phyloP scores from a whole-genome alignment of 2,797 vertebrate species.

The Acanthis flammea region DNA sequence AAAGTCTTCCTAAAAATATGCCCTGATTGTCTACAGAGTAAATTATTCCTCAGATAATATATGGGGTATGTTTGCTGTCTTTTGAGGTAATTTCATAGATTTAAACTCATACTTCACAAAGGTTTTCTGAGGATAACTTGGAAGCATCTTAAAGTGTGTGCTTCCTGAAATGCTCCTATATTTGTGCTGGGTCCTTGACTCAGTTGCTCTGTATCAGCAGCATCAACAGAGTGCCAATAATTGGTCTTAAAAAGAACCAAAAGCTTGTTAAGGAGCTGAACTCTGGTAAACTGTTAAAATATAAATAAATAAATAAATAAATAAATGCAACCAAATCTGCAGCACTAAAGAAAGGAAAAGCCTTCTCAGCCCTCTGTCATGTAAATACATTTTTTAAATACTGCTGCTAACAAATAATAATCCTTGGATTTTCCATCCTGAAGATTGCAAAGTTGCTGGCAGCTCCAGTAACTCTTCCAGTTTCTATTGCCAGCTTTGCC shows the following conservation, averaged over 20 bases:
- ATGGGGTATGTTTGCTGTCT: neutral
- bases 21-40: neutral
- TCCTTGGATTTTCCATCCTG: neutral
- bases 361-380: neutral
- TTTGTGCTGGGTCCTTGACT: neutral
- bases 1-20: neutral
- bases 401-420: slow-evolving; percentile 12
- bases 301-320: too few relatives aligned
- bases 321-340: neutral
- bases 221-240: neutral
- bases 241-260: neutral
- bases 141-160: neutral
- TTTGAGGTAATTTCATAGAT: neutral
- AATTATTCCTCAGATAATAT: neutral
- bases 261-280: neutral
- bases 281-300: neutral
- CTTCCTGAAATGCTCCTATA: neutral
- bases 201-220: neutral
- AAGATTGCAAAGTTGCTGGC: neutral
- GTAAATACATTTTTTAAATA: slow-evolving; percentile 11
- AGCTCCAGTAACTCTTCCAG: neutral
- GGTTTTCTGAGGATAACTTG: neutral
- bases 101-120: neutral
- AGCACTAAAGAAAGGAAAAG: neutral
- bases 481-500: neutral